Percentiles rank a stretch among this genome's conserved stretches.
Evolutionary conservation across 2,113 vertebrate species (phyloP).

Genomic region (Corydoras maculifer): DNA sequence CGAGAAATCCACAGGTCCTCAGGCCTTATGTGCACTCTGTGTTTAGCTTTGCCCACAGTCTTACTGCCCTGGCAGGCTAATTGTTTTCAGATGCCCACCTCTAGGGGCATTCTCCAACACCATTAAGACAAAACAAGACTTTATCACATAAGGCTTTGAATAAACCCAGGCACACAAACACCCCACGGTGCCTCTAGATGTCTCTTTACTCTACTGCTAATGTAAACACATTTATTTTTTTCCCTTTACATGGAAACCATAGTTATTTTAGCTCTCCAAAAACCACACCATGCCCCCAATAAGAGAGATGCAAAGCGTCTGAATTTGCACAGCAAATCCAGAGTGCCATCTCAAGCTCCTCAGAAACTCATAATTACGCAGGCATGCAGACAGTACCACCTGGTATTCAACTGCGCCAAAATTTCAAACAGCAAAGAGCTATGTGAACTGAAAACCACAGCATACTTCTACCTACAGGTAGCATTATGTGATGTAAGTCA

Average conservation of each 20-base stretch:
- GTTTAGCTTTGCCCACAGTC: slow-evolving; percentile 21
- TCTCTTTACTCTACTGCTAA: too few species aligned
- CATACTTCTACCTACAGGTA: too few species aligned
- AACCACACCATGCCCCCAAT: slow-evolving; percentile 10
- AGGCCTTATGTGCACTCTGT: slow-evolving; percentile 22
- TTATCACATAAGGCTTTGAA: too few species aligned
- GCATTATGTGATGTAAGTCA: too few species aligned
- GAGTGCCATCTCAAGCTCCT: slow-evolving; percentile 35
- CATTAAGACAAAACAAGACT: slow-evolving; percentile 13
- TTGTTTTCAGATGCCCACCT: slow-evolving; percentile 43
- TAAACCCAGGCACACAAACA: too few species aligned
- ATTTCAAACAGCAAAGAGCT: slow-evolving; percentile 17
- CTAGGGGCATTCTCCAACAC: slow-evolving; percentile 35
- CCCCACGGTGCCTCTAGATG: too few species aligned
- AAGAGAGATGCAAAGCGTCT: too few species aligned
- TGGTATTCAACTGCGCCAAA: neutral
- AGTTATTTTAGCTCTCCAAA: neutral
- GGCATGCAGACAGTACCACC: slow-evolving; percentile 30
- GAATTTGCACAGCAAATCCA: slow-evolving; percentile 2
- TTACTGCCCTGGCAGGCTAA: slow-evolving; percentile 20
- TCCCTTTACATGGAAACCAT: too few species aligned
- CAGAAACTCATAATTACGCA: slow-evolving; percentile 43
- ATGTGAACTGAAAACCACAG: neutral
- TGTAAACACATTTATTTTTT: too few species aligned
- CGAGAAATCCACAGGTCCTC: slow-evolving; percentile 18